Evolutionary conservation across 2,888 invertebrate genomes (phyloP), one percentile per base, ranked within the genome.

Genomic region (Abscondita cerata): DNA sequence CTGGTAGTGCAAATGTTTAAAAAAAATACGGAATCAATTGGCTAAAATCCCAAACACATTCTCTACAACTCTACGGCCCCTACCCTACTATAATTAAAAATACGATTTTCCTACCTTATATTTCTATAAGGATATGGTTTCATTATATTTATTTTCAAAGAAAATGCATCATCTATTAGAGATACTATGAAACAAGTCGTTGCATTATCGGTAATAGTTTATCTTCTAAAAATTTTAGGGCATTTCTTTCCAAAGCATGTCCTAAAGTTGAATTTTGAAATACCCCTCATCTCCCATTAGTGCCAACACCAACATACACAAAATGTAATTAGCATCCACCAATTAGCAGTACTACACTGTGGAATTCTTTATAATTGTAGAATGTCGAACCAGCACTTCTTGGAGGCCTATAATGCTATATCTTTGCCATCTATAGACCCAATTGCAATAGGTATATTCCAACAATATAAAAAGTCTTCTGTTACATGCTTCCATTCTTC

Each of bases 31-130:
- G 60, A 68, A 68, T 50, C 51, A 38, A 15, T 57, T 60, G 34
- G 54, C 60, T 36, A 68, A 57, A 41, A 62, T 65, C 1, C 68
- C 67, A 58, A 69, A 69, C 2, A 59, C 55, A 52, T 64, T 69
- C 60, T 66, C 62, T 2, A 59, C 36, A n/a, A 67, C 52, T 48
- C 66, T 41, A 46, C 63, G 41, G 16, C 60, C 56, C 16, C 69
- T 33, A 11, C 50, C 50, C 52, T 73, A 63, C 73, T 63, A 66
- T 75, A 73, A 62, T 75, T 73, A 62, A 71, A 75, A 59, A 73
- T 65, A 59, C 62, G n/a, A n/a, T n/a, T n/a, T n/a, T n/a, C n/a
- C n/a, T n/a, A n/a, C n/a, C n/a, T n/a, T n/a, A n/a, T n/a, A n/a
- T n/a, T n/a, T n/a, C n/a, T n/a, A n/a, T n/a, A n/a, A n/a, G n/a